Conservation (phyloP, 2,888 invertebrate species). For the Saturnia pavonia region DNA sequence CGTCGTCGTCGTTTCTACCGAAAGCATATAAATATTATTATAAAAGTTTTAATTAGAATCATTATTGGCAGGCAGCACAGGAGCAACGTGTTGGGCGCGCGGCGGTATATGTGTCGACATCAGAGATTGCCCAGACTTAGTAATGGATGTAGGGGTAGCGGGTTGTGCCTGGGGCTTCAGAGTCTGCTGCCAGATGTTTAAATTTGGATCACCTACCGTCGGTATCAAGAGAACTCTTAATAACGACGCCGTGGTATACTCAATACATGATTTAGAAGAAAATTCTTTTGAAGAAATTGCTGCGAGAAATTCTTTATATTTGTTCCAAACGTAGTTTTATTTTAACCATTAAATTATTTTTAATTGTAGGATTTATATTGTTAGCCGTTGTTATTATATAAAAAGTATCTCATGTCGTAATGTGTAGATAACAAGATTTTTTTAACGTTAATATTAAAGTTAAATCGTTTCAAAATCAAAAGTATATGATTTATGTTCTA, state of each 20-base stretch:
- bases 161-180: constrained; percentile 47
- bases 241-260: constrained; percentile 21
- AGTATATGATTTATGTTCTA: too few relatives aligned
- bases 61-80: constrained; percentile 38
- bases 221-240: constrained; percentile 27
- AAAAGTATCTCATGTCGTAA: neutral
- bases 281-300: constrained; percentile 33
- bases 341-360: neutral
- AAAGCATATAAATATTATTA: too few relatives aligned
- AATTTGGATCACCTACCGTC: constrained; percentile 34
- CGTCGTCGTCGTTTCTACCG: too few relatives aligned
- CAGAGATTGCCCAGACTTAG: constrained; percentile 38
- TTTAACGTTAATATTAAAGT: too few relatives aligned
- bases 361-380: neutral
- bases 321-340: neutral
- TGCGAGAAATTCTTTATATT: constrained; percentile 16
- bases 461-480: too few relatives aligned
- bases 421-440: too few relatives aligned
- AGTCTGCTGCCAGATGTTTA: constrained; percentile 52
- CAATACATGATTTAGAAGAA: constrained; percentile 33
- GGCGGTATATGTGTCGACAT: constrained; percentile 54
- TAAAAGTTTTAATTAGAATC: neutral
- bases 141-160: constrained; percentile 44
- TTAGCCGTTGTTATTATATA: neutral
- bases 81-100: constrained; percentile 58